Conservation (phyloP, 2,888 invertebrate species). For the Lagria hirta region DNA sequence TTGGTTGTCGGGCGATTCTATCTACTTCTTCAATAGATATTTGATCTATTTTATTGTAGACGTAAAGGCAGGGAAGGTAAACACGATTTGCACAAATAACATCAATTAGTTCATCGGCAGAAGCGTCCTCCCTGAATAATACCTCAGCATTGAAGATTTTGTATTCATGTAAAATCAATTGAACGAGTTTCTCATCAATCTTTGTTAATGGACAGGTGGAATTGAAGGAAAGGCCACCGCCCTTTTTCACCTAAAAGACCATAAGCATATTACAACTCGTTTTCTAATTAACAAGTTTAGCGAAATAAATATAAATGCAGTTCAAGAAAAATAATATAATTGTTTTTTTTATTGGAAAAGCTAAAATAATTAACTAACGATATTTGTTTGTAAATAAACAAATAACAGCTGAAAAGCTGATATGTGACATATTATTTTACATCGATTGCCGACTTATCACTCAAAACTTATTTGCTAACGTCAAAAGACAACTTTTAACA, state of each 20-base stretch:
- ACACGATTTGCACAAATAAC: constrained; percentile 95
- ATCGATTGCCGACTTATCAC: too few relatives aligned
- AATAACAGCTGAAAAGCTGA: too few relatives aligned
- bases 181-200: constrained; percentile 95
- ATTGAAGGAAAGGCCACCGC: constrained; percentile 95
- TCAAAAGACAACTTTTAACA: too few relatives aligned
- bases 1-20: constrained; percentile 82
- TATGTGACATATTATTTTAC: too few relatives aligned
- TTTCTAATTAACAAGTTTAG: too few relatives aligned
- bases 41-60: constrained; percentile 99
- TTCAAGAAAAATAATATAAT: too few relatives aligned
- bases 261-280: too few relatives aligned
- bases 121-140: constrained; percentile 93
- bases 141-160: constrained; percentile 97
- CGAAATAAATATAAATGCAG: too few relatives aligned
- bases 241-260: constrained; percentile 84
- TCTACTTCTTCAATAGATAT: constrained; percentile 98
- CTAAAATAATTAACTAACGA: too few relatives aligned
- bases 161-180: constrained; percentile 97
- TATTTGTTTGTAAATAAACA: too few relatives aligned
- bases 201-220: constrained; percentile 91
- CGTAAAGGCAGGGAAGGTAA: constrained; percentile 96
- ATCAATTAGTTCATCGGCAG: constrained; percentile 96
- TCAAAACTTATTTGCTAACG: too few relatives aligned
- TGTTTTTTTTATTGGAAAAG: too few relatives aligned